Evolutionary conservation across 2,888 invertebrate species (phyloP), one percentile per base, ranked within the genome.

Genomic region (Tenthredo livida): DNA sequence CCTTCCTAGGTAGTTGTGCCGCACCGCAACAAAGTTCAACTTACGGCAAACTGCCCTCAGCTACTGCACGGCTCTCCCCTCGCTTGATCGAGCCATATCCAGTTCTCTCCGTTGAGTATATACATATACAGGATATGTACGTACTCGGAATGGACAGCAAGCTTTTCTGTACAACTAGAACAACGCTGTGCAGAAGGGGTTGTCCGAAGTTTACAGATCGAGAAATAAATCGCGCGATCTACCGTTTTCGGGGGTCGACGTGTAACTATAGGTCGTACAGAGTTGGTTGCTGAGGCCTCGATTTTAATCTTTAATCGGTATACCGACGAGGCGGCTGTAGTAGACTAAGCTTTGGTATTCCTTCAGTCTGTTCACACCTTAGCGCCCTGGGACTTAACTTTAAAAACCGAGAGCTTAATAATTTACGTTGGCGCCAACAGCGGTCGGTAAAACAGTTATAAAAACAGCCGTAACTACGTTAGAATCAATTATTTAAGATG

Each of bases 401-500:
- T 87, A 87, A 92, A 92, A 92, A 91, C 89, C 90, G 88, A 86
- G 87, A 87, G 86, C 88, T 92, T 89, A 92, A 92, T 92, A 91
- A 92, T 91, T 89, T 88, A 90, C 89, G 88, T 89, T 89, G 87
- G 88, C 89, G 89, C 90, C 89, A 90, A 89, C 87, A 89, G 89
- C 89, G 89, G 87, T 90, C 92, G 90, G 91, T 93, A 93, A 93
- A 93, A 93, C 92, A 92, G 93, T 93, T 93, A 92, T 93, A 93
- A 93, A 91, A 90, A 92, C 92, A 91, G 90, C 91, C 91, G 92
- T 92, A 92, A 93, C 92, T 92, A 91, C 92, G 92, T 93, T 93
- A 92, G 87, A 88, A 91, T 93, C 90, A 92, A 92, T 93, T 92
- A 93, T 93, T 91, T 91, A 92, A 89, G 89, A 89, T 89, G 88